A percentile compares a stretch with the other conserved stretches of the same genome.
Conservation (phyloP, 2,888 invertebrate species). For the Ophion ventricosus region DNA sequence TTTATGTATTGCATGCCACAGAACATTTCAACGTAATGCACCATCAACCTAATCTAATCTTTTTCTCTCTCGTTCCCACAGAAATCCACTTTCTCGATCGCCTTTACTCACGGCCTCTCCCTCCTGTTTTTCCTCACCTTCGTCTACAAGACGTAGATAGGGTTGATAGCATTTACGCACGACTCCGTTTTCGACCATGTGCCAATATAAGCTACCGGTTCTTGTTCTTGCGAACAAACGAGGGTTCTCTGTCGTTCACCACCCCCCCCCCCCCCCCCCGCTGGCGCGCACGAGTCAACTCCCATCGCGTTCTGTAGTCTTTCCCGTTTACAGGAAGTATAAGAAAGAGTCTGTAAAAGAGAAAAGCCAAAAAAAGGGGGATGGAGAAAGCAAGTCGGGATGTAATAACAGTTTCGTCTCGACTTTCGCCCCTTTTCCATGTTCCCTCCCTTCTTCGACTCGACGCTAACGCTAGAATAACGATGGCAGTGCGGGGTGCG, state of each 20-base stretch:
- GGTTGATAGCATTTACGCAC: constrained; percentile 79
- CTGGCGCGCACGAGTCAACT: constrained; percentile 17
- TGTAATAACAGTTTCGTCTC: constrained; percentile 10
- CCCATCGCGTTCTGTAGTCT: constrained; percentile 61
- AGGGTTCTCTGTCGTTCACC: constrained; percentile 69
- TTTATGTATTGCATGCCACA: too few species aligned
- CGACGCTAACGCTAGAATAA: neutral
- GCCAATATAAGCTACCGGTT: constrained; percentile 63
- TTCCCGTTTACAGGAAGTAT: constrained; percentile 27
- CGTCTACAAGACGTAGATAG: constrained; percentile 76
- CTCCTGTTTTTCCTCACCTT: constrained; percentile 38
- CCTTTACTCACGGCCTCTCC: neutral
- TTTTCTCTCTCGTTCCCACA: too few species aligned
- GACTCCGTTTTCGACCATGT: constrained; percentile 74
- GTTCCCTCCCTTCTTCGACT: constrained; percentile 18
- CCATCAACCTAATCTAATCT: too few species aligned
- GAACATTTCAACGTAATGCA: too few species aligned
- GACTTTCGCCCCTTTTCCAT: constrained; percentile 6
- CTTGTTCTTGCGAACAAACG: constrained; percentile 81
- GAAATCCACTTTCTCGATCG: too few species aligned
- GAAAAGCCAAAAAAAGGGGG: constrained; percentile 3
- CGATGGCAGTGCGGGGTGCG: neutral
- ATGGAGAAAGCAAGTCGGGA: neutral
- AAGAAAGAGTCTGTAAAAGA: neutral
- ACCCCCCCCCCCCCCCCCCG: neutral